phyloP scores from a whole-genome alignment of 1,140 invertebrate species.

The Drosophila asahinai region DNA sequence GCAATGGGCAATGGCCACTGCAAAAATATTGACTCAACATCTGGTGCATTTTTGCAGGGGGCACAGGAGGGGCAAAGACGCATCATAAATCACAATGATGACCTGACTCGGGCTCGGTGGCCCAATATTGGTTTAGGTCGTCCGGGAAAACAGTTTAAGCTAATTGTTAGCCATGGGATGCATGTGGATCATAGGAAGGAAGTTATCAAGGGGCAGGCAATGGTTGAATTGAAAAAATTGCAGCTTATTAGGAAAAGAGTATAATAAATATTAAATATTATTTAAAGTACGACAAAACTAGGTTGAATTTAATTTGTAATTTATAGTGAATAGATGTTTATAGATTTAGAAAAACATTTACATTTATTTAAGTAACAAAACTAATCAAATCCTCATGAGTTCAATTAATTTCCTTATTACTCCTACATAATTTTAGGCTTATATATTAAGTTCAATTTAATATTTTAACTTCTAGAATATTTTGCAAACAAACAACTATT shows the following conservation, averaged over 20 bases:
- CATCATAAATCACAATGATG: conserved; percentile 48
- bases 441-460: neutral
- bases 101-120: conserved; percentile 14
- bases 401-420: no score
- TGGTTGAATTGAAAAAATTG: neutral
- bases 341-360: accelerated
- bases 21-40: conserved; percentile 52
- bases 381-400: accelerated
- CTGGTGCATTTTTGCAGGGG: conserved; percentile 30
- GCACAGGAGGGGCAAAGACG: neutral
- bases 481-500: neutral
- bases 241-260: neutral
- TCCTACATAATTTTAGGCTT: no score
- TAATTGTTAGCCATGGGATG: conserved; percentile 33
- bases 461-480: no score
- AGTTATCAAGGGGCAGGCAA: neutral
- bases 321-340: neutral
- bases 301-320: neutral
- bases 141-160: conserved; percentile 37
- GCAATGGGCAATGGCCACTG: conserved; percentile 15
- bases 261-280: no score
- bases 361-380: no score
- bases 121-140: conserved; percentile 41
- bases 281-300: neutral
- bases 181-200: conserved; percentile 5